Conservation (phyloP, 2,888 invertebrate species). For the Acleris emargana region DNA sequence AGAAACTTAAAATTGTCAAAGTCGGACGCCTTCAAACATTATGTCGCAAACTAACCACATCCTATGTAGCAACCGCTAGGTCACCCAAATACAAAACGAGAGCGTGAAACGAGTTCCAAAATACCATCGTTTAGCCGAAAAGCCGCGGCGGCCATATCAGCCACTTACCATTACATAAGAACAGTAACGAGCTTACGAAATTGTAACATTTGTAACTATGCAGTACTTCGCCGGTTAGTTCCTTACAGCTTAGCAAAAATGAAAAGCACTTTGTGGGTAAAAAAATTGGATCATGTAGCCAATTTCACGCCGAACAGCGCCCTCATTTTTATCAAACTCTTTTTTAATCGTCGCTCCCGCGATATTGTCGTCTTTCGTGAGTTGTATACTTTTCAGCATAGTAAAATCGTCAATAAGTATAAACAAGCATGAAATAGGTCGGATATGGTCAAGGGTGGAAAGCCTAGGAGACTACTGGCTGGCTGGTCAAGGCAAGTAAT, state of each 20-base stretch:
- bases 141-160: constrained; percentile 7
- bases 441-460: too few species aligned
- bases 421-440: too few species aligned
- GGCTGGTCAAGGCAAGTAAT: too few species aligned
- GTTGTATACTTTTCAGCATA: too few species aligned
- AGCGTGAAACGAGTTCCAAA: constrained; percentile 26
- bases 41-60: background rate
- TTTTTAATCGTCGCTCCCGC: too few species aligned
- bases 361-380: too few species aligned
- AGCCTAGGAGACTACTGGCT: too few species aligned
- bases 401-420: too few species aligned
- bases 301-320: too few species aligned
- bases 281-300: too few species aligned
- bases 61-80: constrained; percentile 13
- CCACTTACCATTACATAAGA: constrained; percentile 36
- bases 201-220: constrained; percentile 39
- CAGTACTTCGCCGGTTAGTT: background rate
- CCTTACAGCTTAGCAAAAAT: background rate
- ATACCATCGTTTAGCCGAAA: constrained; percentile 15
- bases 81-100: constrained; percentile 19
- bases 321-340: too few species aligned
- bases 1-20: background rate
- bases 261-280: too few species aligned
- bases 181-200: constrained; percentile 41
- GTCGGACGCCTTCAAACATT: background rate